These are phyloP conservation scores for Nymphalis io DNA, from an alignment of 1,140 invertebrate genomes.

Conservation along the genomic window DNA sequence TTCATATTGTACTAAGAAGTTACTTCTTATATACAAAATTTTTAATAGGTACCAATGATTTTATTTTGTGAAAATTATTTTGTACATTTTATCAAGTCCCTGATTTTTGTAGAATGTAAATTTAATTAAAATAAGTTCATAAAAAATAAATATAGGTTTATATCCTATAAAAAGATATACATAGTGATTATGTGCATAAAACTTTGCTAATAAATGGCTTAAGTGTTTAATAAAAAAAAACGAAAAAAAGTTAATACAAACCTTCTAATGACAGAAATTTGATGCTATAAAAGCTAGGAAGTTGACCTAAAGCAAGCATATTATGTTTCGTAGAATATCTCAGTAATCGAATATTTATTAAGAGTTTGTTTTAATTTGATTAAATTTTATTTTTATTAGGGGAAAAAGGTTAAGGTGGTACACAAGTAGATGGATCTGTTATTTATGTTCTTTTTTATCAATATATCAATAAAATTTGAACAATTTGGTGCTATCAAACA, in stretches of 20 bases:
- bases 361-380: constrained; percentile 1
- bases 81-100: too few species aligned
- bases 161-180: too few species aligned
- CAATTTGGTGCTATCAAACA: constrained; percentile 18
- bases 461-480: constrained; percentile 11
- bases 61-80: too few species aligned
- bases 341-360: constrained; percentile 27
- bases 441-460: not conserved
- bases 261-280: too few species aligned
- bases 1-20: not conserved
- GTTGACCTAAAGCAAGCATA: not conserved
- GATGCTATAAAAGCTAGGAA: not conserved
- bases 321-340: constrained; percentile 13
- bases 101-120: too few species aligned
- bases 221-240: not conserved
- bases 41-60: not conserved
- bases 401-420: not conserved
- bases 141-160: too few species aligned
- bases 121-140: too few species aligned
- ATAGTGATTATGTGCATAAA: too few species aligned
- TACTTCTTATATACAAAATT: not conserved
- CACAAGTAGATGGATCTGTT: not conserved
- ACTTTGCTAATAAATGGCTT: too few species aligned
- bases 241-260: not conserved
- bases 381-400: constrained; percentile 1